These are phyloP conservation scores for Aleadryas rufinucha DNA, from an alignment of 2,113 vertebrate species.

Conservation along the genomic window DNA sequence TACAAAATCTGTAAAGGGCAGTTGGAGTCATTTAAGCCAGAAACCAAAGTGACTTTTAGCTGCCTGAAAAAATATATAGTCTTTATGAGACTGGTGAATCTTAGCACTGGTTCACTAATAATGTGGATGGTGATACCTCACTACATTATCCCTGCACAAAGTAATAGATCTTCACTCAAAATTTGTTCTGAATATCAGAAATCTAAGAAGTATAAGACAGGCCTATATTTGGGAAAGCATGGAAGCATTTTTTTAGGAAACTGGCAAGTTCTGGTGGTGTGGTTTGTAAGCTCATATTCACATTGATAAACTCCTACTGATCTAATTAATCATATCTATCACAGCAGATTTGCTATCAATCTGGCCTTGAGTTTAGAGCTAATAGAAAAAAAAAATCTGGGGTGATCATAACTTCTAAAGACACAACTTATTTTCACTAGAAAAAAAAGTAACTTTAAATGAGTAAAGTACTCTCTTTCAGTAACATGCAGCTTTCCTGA, in stretches of 20 bases:
- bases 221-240: not conserved
- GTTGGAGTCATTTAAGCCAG: not conserved
- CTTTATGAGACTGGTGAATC: not conserved
- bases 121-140: not conserved
- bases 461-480: not conserved
- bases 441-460: not conserved
- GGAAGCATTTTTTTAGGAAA: not conserved
- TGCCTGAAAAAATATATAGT: not conserved
- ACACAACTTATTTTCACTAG: not conserved
- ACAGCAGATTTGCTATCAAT: not conserved
- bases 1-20: not conserved
- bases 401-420: not conserved
- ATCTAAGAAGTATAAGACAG: not conserved
- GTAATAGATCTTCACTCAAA: not conserved
- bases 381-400: not conserved
- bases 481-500: not conserved
- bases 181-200: not conserved
- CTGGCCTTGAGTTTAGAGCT: not conserved
- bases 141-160: not conserved
- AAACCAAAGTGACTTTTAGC: not conserved
- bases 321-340: not conserved
- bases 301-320: not conserved
- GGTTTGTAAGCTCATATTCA: not conserved
- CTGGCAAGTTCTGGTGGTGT: not conserved
- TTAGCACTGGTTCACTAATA: not conserved